phyloP scores from a whole-genome alignment of 2,797 vertebrate species.

The Miichthys miiuy region DNA sequence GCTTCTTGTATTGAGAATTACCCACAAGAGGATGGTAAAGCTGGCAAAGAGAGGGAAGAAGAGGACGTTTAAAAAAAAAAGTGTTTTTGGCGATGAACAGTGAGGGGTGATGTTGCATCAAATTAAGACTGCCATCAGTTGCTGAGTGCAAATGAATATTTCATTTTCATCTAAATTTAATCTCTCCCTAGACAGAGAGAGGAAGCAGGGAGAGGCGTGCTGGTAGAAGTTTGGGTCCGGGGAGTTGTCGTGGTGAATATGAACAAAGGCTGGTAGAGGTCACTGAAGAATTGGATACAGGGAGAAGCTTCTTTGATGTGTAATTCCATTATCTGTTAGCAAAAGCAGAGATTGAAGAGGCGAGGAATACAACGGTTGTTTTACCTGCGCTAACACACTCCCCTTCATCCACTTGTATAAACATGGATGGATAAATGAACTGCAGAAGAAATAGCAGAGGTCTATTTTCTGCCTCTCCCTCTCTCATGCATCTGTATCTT shows the following conservation, averaged over 20 bases:
- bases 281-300: slow-evolving; percentile 72
- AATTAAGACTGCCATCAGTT: slow-evolving; percentile 80
- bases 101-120: slow-evolving; percentile 58
- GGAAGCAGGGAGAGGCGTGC: slow-evolving; percentile 63
- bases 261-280: slow-evolving; percentile 78
- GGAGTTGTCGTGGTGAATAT: slow-evolving; percentile 73
- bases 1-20: slow-evolving; percentile 47
- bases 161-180: slow-evolving; percentile 84
- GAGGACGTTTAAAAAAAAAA: background rate
- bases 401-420: slow-evolving; percentile 60
- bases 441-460: slow-evolving; percentile 45
- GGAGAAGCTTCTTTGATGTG: slow-evolving; percentile 76
- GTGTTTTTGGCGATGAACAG: slow-evolving; percentile 56
- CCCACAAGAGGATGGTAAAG: slow-evolving; percentile 42
- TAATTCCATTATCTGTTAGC: slow-evolving; percentile 76
- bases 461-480: slow-evolving; percentile 38
- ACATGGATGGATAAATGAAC: slow-evolving; percentile 46
- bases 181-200: slow-evolving; percentile 63
- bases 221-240: slow-evolving; percentile 51
- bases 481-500: slow-evolving; percentile 25
- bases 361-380: slow-evolving; percentile 59
- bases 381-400: slow-evolving; percentile 60
- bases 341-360: slow-evolving; percentile 68
- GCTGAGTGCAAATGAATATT: slow-evolving; percentile 82
- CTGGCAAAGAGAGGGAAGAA: slow-evolving; percentile 22